Base-by-base conservation (phyloP, 1,140 invertebrate genomes). In the Sycophaga agraensis region DNA sequence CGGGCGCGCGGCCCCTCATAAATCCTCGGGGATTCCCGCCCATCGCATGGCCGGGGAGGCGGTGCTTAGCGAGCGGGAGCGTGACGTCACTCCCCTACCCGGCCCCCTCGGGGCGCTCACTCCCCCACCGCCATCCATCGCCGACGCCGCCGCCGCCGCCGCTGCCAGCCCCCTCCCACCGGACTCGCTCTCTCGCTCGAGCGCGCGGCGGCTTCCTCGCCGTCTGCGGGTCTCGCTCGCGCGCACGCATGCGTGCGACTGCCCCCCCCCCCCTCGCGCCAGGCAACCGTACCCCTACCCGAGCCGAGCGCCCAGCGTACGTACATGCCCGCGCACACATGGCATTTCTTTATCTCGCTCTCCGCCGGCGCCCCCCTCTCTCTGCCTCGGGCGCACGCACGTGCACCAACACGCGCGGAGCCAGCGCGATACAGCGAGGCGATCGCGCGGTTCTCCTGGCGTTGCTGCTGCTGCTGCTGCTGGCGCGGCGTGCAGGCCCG, bases 1-100 rank as follows among this genome's bases (percentile, higher is more conserved):
- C 77, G 69, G 53, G 58, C 51, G 37, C 21, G 67, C 63, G 67
- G 62, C 65, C 14, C 65, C 66, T 80, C 77, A 67, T 81, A 81
- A 81, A 81, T 81, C 71, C 70, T 75, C 45, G 19, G 24, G 69
- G 72, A 78, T 77, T 75, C 78, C 78, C 79, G 79, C 79, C 79
- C 77, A 80, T 76, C 59, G 74, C 45, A 16, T 14, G 43, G 22
- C 68, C 68, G 58, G 66, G 69, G 72, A 72, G 79, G 79, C 79
- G 79, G 79, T 68, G 70, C 79, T 75, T 77, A n/a, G 28, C 26
- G 16, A 14, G 21, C 31, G 3, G 1, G 1, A 1, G 16, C 12
- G n/a, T n/a, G 42, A 45, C 28, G 28, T 31, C 28, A 31, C 28
- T 11, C n/a, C 43, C 43, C 43, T 22, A 24, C 43, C n/a, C 22